Base-by-base conservation (phyloP, 2,888 invertebrate genomes). In the Macaria notata region DNA sequence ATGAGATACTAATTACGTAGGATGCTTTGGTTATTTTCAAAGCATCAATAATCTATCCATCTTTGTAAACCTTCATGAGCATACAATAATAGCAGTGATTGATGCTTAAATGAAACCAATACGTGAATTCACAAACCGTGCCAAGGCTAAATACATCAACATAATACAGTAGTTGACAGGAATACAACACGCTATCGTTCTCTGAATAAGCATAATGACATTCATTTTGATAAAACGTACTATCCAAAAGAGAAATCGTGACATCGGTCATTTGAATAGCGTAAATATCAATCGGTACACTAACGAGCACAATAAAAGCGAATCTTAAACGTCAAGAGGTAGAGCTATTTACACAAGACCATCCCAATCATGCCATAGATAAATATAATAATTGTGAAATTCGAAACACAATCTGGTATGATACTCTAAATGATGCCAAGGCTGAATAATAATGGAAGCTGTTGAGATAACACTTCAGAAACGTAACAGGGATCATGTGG, bases 371-470 rank as follows among this genome's bases (percentile, higher is more conserved):
- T 58, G 76, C 76, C 66, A 72, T 72, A 84, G 82, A 84, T 81
- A 88, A 81, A 83, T 71, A 78, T 49, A 36, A 50, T 44, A 65
- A 75, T 79, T 75, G 71, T 72, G 77, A 78, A 79, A 78, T 72
- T 67, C 60, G 51, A 67, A 68, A 67, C 67, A 61, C 61, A 62
- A 63, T 66, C 57, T 70, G 61, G 70, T 70, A 59, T 50, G 69
- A 63, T 74, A 71, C 62, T 61, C 65, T 52, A 59, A 66, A 59
- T 55, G 63, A 80, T 83, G 81, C 78, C 88, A 88, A 88, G 88
- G 88, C 68, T 80, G 64, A 69, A 68, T 69, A 79, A 84, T 82
- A 86, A 84, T 83, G 76, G 78, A 72, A 76, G 78, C 76, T 79
- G 81, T 85, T 82, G 77, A 72, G 72, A 75, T 73, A 81, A 78